Evolutionary conservation across 2,113 vertebrate genomes (phyloP), one percentile per base, ranked within the genome.

Genomic region (Lontra canadensis): DNA sequence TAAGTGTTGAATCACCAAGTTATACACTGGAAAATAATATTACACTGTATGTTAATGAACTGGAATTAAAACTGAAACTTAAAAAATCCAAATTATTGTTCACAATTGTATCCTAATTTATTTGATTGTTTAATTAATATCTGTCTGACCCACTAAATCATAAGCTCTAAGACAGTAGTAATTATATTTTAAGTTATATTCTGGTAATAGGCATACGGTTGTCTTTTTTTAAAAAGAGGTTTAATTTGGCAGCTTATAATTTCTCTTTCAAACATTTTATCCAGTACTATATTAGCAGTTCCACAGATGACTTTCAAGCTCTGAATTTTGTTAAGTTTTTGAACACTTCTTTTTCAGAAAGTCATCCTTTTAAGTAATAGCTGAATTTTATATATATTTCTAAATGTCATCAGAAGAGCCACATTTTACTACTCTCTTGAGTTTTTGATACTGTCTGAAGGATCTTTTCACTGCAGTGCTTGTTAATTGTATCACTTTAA

Each of bases 171-270:
- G 39, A 69, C 7, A 87, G 61, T 4, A 79, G 31, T 39, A 49
- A 95, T 88, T 83, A 90, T 25, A 80, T 67, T 96, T 96, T 59
- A 90, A 94, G 55, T 82, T 73, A 6, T 81, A 96, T 95, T 82
- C 86, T 63, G 55, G 84, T 83, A 74, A 69, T 8, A 85, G 39
- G 49, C 47, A 74, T 57, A 42, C 71, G 29, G 36, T 71, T 87
- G 42, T 63, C 6, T 10, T 83, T 93, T 59, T 44, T 49, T 55
- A 18, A 59, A 78, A 84, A 78, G 47, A 49, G 49, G 36, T 52
- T 90, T 93, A 80, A 25, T 84, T 90, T 95, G 61, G 39, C 29
- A 91, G 69, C 7, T 79, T 87, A 61, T 36, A 80, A 79, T 80
- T 96, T 83, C 42, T 71, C 49, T 87, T 87, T 49, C 65, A 83